A percentile compares a stretch with the other conserved stretches of the same genome.
Conservation (phyloP, 2,888 invertebrate species). For the Nymphalis urticae region DNA sequence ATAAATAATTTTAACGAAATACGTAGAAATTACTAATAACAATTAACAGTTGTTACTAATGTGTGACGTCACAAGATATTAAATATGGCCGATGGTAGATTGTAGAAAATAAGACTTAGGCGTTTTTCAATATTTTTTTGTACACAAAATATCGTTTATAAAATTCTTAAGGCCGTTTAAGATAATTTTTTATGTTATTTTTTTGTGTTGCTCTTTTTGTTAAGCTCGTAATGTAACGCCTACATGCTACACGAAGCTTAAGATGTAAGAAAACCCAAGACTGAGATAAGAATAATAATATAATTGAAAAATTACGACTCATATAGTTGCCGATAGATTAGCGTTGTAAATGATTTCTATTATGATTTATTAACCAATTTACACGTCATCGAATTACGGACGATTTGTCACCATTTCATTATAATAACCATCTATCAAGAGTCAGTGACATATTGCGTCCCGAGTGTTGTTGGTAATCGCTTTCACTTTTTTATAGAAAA, state of each 20-base stretch:
- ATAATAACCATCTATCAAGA: slow-evolving; percentile 34
- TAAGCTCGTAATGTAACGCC: background rate
- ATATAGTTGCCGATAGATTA: slow-evolving; percentile 1
- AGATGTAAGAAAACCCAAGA: background rate
- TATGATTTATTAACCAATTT: slow-evolving; percentile 44
- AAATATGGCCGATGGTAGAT: background rate
- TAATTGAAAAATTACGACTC: background rate
- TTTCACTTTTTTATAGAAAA: slow-evolving; percentile 1
- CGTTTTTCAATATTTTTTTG: background rate
- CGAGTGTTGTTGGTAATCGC: background rate
- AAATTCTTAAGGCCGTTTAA: background rate
- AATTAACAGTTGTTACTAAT: too few relatives aligned
- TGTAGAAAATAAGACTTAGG: background rate
- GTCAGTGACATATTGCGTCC: slow-evolving; percentile 10
- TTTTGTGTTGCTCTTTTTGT: background rate
- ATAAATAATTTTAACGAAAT: background rate
- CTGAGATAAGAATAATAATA: background rate
- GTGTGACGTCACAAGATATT: background rate
- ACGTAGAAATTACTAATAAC: too few relatives aligned
- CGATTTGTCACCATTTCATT: slow-evolving; percentile 38
- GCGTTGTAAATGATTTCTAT: slow-evolving; percentile 19
- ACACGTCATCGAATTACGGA: slow-evolving; percentile 41
- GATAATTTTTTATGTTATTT: background rate
- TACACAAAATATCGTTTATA: background rate
- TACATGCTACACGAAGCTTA: background rate